These are phyloP conservation scores for Dastarcus helophoroides DNA, from an alignment of 2,888 invertebrate genomes.

Conservation along the genomic window DNA sequence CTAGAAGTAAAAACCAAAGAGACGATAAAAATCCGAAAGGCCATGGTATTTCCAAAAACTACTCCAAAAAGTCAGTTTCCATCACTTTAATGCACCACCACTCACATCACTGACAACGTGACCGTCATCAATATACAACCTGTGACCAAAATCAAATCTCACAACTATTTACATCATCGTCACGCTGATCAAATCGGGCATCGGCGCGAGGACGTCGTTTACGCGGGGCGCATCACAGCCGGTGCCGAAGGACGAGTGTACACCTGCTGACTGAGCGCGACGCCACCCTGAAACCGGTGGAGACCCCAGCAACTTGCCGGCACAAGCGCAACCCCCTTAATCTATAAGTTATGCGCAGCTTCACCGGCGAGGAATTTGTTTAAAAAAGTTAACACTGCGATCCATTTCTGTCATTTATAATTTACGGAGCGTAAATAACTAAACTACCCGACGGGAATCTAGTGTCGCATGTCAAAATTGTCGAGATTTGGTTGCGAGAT, in stretches of 20 bases:
- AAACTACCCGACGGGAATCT: too few relatives aligned
- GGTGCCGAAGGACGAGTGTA: background rate
- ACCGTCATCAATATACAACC: background rate
- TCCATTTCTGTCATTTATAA: background rate
- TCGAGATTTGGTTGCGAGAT: too few relatives aligned
- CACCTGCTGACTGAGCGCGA: background rate
- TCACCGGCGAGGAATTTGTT: background rate
- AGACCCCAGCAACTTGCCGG: background rate
- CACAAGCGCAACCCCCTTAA: conserved; percentile 1
- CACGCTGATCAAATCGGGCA: background rate
- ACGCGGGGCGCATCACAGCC: conserved; percentile 1
- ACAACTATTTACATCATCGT: background rate
- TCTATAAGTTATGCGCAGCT: background rate
- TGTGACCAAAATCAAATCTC: background rate
- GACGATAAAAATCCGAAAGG: conserved; percentile 1
- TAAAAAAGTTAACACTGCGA: conserved; percentile 1
- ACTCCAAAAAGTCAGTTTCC: conserved; percentile 1
- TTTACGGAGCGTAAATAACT: too few relatives aligned
- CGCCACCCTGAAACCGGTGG: conserved; percentile 2
- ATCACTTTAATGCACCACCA: background rate
- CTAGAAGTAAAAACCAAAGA: conserved; percentile 1
- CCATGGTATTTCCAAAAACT: conserved; percentile 1
- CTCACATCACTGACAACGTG: background rate
- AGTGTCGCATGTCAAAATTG: too few relatives aligned
- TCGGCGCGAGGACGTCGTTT: background rate